phyloP scores from a whole-genome alignment of 1,140 invertebrate genomes.

The Daktulosphaira vitifoliae region DNA sequence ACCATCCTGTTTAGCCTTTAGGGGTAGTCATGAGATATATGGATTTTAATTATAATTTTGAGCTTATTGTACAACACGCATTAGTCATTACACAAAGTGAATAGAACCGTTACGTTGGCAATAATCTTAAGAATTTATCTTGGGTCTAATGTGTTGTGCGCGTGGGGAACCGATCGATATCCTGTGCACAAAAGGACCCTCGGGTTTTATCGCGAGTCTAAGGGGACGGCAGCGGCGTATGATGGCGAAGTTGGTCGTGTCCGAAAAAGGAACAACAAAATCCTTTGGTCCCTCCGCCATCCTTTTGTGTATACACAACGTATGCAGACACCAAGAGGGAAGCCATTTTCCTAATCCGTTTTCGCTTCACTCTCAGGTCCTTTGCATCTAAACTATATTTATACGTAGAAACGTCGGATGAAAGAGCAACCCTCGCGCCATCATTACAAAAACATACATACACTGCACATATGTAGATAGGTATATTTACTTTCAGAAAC shows the following conservation, averaged over 20 bases:
- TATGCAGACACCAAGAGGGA: conserved; percentile 4
- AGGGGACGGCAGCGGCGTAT: conserved; percentile 10
- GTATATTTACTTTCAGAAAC: too few species aligned
- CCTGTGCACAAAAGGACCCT: conserved; percentile 14
- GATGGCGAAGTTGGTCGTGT: conserved; percentile 30
- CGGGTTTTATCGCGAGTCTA: background rate
- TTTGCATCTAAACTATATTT: background rate
- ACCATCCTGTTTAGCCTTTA: too few species aligned
- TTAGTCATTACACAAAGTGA: too few species aligned
- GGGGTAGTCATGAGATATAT: too few species aligned
- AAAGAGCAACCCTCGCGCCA: too few species aligned
- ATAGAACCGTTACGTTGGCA: conserved; percentile 14
- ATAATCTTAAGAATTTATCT: conserved; percentile 32
- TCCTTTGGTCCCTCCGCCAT: conserved; percentile 14
- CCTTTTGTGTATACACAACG: background rate
- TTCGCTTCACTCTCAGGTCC: conserved; percentile 30
- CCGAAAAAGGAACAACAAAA: conserved; percentile 33
- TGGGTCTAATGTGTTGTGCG: conserved; percentile 6
- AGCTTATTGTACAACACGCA: too few species aligned
- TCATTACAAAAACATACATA: too few species aligned
- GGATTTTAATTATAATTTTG: too few species aligned
- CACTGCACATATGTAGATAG: too few species aligned
- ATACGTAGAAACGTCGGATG: too few species aligned
- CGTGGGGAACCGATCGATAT: conserved; percentile 19
- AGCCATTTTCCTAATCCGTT: conserved; percentile 32